These are phyloP conservation scores for Teleogryllus oceanicus DNA, from an alignment of 2,888 invertebrate species.

Conservation along the genomic window DNA sequence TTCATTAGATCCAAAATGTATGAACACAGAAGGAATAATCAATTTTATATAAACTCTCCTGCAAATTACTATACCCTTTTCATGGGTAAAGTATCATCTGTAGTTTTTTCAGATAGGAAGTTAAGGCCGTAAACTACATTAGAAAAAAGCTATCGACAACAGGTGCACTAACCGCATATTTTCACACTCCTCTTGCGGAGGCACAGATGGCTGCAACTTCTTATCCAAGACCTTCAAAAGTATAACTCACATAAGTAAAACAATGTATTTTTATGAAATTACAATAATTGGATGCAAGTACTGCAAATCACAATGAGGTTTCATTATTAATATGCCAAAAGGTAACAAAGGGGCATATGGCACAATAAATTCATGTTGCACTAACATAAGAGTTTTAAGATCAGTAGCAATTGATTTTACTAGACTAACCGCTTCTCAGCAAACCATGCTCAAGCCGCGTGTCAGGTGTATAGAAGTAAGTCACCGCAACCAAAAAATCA, in stretches of 20 bases:
- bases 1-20: too few relatives aligned
- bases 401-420: neutral
- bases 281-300: slow-evolving; percentile 30
- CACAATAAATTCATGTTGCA: neutral
- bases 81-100: too few relatives aligned
- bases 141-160: too few relatives aligned
- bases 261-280: slow-evolving; percentile 35
- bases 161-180: slow-evolving; percentile 43
- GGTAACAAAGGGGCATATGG: too few relatives aligned
- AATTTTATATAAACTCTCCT: neutral
- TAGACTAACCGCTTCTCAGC: too few relatives aligned
- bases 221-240: slow-evolving; percentile 49
- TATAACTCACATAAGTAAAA: slow-evolving; percentile 28
- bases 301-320: too few relatives aligned
- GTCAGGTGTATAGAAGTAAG: neutral
- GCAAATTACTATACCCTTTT: too few relatives aligned
- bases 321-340: too few relatives aligned
- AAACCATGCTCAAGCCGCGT: slow-evolving; percentile 18
- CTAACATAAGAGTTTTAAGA: neutral
- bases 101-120: too few relatives aligned
- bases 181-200: slow-evolving; percentile 42
- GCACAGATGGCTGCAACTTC: slow-evolving; percentile 48
- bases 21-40: neutral
- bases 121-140: too few relatives aligned
- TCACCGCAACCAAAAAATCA: too few relatives aligned